Evolutionary conservation across 2,888 invertebrate genomes (phyloP), one percentile per base, ranked within the genome.

Genomic region (Apamea anceps): DNA sequence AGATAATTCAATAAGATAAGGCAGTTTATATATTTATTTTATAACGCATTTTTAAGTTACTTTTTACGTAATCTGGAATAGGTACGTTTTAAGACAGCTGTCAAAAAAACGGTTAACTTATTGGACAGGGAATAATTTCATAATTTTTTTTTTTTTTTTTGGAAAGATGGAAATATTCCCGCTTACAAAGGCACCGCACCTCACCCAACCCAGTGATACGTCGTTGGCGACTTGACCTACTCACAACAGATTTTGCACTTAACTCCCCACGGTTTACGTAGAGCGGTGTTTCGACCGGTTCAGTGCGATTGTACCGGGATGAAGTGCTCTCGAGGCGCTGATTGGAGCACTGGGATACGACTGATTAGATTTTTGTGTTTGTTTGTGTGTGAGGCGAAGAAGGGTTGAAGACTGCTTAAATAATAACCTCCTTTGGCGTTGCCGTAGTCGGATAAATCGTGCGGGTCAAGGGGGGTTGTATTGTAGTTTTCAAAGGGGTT

Each of bases 161-260:
- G 0, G 2, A 3, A n/a, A 0, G 15, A 10, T 12, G 6, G 18
- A 10, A 21, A 21, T 65, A 10, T 51, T 28, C 62, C 48, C 63
- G 82, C 82, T 80, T 0, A 1, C 60, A 80, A 54, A 76, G 73
- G 25, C 6, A 37, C 86, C 83, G 28, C 68, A 75, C 82, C 28
- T 51, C 45, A 66, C 42, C 12, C n/a, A 45, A 70, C 54, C 51
- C 87, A 86, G 89, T 54, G 62, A 80, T 74, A 88, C 85, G 63
- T 85, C 80, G 84, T 84, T 62, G 84, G 80, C 88, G 75, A 90
- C 93, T 94, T 93, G 93, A 93, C 93, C 93, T 91, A 92, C 87
- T 92, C 90, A 87, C 91, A 91, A 89, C 90, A 91, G 92, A 93
- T 93, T 94, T 93, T 88, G 85, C 91, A 91, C 92, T 94, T 88